Base-by-base conservation (phyloP, 1,140 invertebrate species). In the Heliconius nattereri region DNA sequence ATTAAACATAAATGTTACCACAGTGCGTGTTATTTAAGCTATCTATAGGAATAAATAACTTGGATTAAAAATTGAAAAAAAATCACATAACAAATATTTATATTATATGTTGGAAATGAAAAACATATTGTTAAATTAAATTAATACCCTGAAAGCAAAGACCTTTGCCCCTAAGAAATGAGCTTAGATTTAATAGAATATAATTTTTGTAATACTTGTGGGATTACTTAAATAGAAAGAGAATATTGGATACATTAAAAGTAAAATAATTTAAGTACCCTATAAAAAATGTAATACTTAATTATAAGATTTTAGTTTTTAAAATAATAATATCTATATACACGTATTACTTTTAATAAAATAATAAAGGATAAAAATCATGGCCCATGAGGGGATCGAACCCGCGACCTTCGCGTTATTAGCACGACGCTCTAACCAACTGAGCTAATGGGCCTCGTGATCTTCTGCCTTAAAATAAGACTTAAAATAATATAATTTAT, bases 381-480 rank as follows among this genome's bases (percentile, higher is more conserved):
- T 83, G 82, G 84, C 82, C 84, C 84, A 83, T 77, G 83, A 81
- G 83, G 82, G 83, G 83, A 85, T 82, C 81, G 78, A 81, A 85
- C 83, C 72, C 76, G 79, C 82, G 82, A 85, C 82, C 82, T 84
- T 85, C 82, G 82, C 75, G 78, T 81, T 83, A 84, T 81, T 81
- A 83, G 78, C 75, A 78, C 81, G 78, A 78, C 81, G 83, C 83
- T 84, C 80, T 82, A 81, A 82, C 82, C 80, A 84, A 80, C 81
- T 83, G 81, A 81, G 79, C 81, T 83, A 83, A 82, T 85, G 84
- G 84, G 79, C 78, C 82, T 72, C 5, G 3, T 26, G 0, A 29
- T 26, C 1, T 0, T 5, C 0, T 0, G 5, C 13, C 3, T 29
- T 9, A 66, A 66, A 5, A 16, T 66, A 66, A 19, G 23, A 66